Evolutionary conservation across 2,797 vertebrate genomes (phyloP), one percentile per base, ranked within the genome.

Genomic region (Phrynocephalus guinanensis): DNA sequence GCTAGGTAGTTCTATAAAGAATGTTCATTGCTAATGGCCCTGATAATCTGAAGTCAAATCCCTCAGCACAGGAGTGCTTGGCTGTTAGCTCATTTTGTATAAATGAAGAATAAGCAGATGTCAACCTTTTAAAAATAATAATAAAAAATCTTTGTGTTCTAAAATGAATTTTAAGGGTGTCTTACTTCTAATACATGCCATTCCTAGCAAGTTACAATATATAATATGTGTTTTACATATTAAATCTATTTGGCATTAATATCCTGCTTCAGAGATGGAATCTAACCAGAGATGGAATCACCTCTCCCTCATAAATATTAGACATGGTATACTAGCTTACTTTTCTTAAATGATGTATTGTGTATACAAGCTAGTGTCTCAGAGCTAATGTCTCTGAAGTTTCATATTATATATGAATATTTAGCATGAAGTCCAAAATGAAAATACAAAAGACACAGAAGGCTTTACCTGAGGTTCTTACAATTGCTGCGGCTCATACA

Each of bases 391-490:
- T 44, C 60, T 0, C 0, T 80, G 20, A n/a, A 24, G 76, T 67
- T 84, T 88, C 52, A 82, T 81, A 13, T 2, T 84, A 5, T 1
- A 84, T 50, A 87, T 79, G 1, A 2, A 13, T 72, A 48, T 1
- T 20, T 63, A 6, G 10, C 78, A 30, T 88, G 85, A 60, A 15
- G 30, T 63, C 6, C 44, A 48, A 60, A 4, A 82, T 0, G 0
- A 86, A 44, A 50, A 24, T 44, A 56, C 28, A 68, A 76, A 48
- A 10, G 60, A 60, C 71, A 30, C 20, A 66, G 44, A 80, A 0
- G 8, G 60, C 28, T 79, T 16, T 10, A 88, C 85, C 78, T 84
- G 76, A 66, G 88, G 6, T 44, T 28, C 73, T 75, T 84, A 44
- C 75, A 38, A 63, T 44, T 44, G 11, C 38, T 72, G 52, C 50